Percentiles rank a stretch among this genome's conserved stretches.
Conservation (phyloP, 2,113 vertebrate genomes). For the Thermophis baileyi region DNA sequence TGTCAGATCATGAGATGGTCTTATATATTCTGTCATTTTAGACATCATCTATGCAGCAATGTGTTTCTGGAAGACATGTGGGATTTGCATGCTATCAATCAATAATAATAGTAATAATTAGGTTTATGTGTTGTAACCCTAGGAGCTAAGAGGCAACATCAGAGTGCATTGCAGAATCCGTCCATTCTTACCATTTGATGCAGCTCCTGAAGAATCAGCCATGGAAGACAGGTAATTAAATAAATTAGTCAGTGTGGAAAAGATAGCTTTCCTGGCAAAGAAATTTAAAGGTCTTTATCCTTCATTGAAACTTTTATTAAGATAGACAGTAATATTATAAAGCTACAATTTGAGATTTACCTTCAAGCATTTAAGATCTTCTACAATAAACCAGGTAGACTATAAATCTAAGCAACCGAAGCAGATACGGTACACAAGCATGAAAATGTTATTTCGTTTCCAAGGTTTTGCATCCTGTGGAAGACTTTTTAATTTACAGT, state of each 20-base stretch:
- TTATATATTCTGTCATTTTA: background rate
- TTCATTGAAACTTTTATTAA: background rate
- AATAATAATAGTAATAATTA: slow-evolving; percentile 1
- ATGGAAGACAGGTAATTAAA: slow-evolving; percentile 46
- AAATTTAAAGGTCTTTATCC: background rate
- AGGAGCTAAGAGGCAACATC: slow-evolving; percentile 67
- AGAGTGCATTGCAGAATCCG: slow-evolving; percentile 64
- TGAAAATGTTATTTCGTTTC: background rate
- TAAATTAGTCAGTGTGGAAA: background rate
- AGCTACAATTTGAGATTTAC: background rate
- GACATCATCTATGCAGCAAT: background rate
- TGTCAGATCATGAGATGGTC: background rate
- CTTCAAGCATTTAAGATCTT: background rate
- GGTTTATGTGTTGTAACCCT: slow-evolving; percentile 19
- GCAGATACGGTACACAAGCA: background rate
- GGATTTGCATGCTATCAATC: background rate
- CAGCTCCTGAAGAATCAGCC: fast-evolving
- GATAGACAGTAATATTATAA: background rate
- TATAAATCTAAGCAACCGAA: background rate
- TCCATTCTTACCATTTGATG: slow-evolving; percentile 53
- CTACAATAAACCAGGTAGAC: background rate
- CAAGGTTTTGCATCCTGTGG: background rate
- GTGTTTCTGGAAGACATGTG: background rate
- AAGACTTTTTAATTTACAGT: background rate
- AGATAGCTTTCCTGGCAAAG: background rate